phyloP scores from a whole-genome alignment of 2,888 invertebrate genomes.

The Andrena camellia region DNA sequence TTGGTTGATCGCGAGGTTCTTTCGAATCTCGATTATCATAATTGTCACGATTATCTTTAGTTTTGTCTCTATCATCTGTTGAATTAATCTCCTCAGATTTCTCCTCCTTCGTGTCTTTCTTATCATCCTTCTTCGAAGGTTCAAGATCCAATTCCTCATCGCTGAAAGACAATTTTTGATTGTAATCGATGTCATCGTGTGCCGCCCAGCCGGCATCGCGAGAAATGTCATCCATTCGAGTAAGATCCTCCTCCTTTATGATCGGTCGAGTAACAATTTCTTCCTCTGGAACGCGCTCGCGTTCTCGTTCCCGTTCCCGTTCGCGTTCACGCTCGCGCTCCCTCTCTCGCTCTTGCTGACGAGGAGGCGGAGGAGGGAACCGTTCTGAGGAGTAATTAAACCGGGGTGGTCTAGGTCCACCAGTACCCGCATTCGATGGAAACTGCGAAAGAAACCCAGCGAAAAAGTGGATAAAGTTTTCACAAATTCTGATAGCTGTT shows the following conservation, averaged over 20 bases:
- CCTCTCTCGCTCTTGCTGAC: conserved; percentile 71
- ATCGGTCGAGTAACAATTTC: conserved; percentile 92
- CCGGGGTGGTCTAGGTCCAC: conserved; percentile 81
- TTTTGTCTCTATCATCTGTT: conserved; percentile 77
- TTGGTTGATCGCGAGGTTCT: conserved; percentile 61
- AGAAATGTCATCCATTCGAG: conserved; percentile 95
- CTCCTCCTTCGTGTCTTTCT: conserved; percentile 78
- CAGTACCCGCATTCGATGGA: conserved; percentile 77
- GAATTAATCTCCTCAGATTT: conserved; percentile 66
- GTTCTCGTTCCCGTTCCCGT: conserved; percentile 73
- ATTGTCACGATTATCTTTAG: conserved; percentile 72
- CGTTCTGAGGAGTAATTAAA: conserved; percentile 82
- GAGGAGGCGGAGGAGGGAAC: conserved; percentile 72
- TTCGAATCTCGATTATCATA: conserved; percentile 62
- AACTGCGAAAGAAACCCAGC: conserved; percentile 83
- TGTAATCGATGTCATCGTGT: conserved; percentile 97
- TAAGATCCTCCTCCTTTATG: conserved; percentile 96
- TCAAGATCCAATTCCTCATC: conserved; percentile 91
- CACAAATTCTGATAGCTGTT: conserved; percentile 9
- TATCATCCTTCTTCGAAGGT: conserved; percentile 77
- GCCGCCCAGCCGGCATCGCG: conserved; percentile 97
- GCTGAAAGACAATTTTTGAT: conserved; percentile 97
- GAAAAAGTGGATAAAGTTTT: conserved; percentile 76
- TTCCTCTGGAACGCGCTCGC: conserved; percentile 86
- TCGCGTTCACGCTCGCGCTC: conserved; percentile 73